These are phyloP conservation scores for Emys orbicularis DNA, from an alignment of 2,797 vertebrate genomes.

Conservation along the genomic window DNA sequence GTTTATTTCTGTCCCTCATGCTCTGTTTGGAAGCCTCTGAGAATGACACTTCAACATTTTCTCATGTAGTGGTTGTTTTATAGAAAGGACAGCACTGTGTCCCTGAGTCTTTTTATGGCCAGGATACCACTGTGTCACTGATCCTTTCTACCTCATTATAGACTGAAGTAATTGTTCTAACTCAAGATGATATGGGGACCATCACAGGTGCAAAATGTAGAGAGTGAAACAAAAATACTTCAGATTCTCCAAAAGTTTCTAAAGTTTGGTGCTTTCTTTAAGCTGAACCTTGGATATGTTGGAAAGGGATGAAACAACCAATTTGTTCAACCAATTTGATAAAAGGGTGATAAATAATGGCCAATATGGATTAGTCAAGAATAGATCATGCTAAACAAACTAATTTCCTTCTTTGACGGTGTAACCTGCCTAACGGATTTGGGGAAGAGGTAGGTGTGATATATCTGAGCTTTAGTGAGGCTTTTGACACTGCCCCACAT, in stretches of 20 bases:
- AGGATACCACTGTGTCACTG: neutral
- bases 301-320: neutral
- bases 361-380: neutral
- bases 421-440: neutral
- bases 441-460: neutral
- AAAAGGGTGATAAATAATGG: neutral
- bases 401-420: neutral
- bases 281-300: conserved; percentile 5
- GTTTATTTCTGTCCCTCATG: conserved; percentile 1
- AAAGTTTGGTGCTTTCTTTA: neutral
- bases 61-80: conserved; percentile 10
- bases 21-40: neutral
- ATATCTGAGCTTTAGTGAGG: neutral
- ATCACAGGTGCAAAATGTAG: conserved; percentile 14
- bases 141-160: conserved; percentile 2
- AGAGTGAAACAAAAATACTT: conserved; percentile 18
- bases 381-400: neutral
- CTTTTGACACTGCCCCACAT: neutral
- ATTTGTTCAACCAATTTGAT: neutral
- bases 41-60: neutral
- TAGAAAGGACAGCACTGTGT: neutral
- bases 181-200: neutral
- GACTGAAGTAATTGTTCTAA: conserved; percentile 26
- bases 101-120: neutral
- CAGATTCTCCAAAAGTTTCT: neutral